phyloP scores from a whole-genome alignment of 1,140 invertebrate species.

The Streblospio benedicti region DNA sequence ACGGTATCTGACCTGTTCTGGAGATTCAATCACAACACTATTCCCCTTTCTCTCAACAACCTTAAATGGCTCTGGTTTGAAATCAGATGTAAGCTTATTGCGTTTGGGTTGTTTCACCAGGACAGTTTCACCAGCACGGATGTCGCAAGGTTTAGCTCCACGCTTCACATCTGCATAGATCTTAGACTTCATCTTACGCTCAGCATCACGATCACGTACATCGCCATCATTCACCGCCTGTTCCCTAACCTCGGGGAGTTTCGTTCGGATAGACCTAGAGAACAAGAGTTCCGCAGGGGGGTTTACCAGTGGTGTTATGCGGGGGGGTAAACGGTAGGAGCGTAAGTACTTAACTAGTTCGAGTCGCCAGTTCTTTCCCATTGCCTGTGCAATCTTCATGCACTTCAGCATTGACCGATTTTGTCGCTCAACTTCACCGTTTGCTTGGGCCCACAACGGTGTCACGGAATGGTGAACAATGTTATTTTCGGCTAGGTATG shows the following conservation, averaged over 20 bases:
- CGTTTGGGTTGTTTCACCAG: not conserved
- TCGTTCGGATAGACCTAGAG: not conserved
- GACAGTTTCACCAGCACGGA: not conserved
- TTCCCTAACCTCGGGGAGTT: not conserved
- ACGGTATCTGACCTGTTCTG: no score
- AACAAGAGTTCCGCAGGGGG: not conserved
- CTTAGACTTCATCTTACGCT: not conserved
- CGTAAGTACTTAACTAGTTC: no score
- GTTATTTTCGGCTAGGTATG: no score
- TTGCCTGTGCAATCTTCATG: no score
- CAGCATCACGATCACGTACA: no score
- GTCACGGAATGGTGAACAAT: no score
- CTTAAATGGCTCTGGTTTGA: not conserved
- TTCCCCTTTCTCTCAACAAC: not conserved
- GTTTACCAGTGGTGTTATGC: not conserved
- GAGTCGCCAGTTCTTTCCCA: no score
- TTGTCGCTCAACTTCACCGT: no score
- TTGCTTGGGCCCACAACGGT: no score
- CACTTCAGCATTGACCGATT: no score
- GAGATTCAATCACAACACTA: no score
- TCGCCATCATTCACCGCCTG: no score
- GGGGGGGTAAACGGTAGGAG: not conserved
- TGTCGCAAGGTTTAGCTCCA: not conserved
- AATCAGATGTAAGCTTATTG: not conserved
- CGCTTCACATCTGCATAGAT: not conserved